phyloP scores from a whole-genome alignment of 1,140 invertebrate genomes.

The Sesamia nonagrioides region DNA sequence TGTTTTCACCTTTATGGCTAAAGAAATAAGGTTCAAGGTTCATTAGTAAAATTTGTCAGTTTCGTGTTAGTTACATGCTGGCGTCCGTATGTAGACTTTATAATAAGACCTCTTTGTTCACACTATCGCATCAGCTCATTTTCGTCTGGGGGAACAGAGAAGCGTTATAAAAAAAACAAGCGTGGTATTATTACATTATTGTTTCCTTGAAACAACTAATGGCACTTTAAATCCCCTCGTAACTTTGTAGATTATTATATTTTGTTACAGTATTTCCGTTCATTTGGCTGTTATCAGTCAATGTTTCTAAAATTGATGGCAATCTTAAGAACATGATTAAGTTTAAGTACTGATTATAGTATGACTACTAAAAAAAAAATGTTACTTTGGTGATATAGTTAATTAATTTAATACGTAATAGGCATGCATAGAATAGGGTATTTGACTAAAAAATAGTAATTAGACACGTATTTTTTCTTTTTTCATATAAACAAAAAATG shows the following conservation, averaged over 20 bases:
- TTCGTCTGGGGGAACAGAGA: background rate
- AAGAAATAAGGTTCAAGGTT: too few relatives aligned
- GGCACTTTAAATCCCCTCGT: background rate
- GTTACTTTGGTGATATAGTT: too few relatives aligned
- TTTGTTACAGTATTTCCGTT: background rate
- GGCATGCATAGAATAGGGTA: too few relatives aligned
- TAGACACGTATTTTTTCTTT: too few relatives aligned
- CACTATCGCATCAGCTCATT: background rate
- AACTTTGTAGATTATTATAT: background rate
- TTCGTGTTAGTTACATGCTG: too few relatives aligned
- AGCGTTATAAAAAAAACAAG: background rate
- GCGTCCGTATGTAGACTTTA: background rate
- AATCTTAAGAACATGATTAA: background rate
- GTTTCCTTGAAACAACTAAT: background rate
- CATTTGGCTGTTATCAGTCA: background rate
- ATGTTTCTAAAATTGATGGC: background rate
- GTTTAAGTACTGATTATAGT: background rate
- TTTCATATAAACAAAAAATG: too few relatives aligned
- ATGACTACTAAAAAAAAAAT: too few relatives aligned
- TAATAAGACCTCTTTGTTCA: background rate
- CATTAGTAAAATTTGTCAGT: too few relatives aligned
- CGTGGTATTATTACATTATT: background rate
- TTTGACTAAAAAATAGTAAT: too few relatives aligned
- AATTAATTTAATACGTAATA: too few relatives aligned
- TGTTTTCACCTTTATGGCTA: too few relatives aligned